Conservation (phyloP, 2,113 vertebrate species). For the Cinclus cinclus region DNA sequence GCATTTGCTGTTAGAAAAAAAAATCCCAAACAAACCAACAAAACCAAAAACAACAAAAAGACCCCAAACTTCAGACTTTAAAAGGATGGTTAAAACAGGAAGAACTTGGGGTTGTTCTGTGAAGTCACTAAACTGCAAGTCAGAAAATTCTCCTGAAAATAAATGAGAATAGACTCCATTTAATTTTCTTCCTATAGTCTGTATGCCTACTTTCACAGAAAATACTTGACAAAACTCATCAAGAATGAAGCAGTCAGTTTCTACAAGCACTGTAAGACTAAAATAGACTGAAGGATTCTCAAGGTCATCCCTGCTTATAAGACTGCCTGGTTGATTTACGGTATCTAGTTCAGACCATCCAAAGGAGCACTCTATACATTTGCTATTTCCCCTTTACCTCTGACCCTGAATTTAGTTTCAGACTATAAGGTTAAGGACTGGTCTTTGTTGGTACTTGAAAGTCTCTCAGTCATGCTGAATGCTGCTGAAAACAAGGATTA, state of each 20-base stretch:
- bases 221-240: neutral
- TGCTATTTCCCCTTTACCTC: neutral
- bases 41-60: neutral
- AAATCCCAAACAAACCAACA: neutral
- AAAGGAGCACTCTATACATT: neutral
- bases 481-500: neutral
- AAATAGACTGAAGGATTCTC: slow-evolving; percentile 1
- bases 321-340: neutral
- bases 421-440: neutral
- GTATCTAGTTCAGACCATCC: neutral
- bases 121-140: neutral
- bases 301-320: neutral
- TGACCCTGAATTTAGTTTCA: neutral
- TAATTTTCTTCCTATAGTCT: neutral
- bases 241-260: neutral
- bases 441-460: neutral
- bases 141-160: slow-evolving; percentile 7
- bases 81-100: neutral
- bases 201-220: slow-evolving; percentile 2
- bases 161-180: neutral
- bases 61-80: neutral
- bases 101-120: neutral
- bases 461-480: neutral
- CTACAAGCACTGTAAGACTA: neutral
- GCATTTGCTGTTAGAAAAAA: neutral